Evolutionary conservation across 2,113 vertebrate genomes (phyloP).

Genomic region (Crypturellus undulatus): DNA sequence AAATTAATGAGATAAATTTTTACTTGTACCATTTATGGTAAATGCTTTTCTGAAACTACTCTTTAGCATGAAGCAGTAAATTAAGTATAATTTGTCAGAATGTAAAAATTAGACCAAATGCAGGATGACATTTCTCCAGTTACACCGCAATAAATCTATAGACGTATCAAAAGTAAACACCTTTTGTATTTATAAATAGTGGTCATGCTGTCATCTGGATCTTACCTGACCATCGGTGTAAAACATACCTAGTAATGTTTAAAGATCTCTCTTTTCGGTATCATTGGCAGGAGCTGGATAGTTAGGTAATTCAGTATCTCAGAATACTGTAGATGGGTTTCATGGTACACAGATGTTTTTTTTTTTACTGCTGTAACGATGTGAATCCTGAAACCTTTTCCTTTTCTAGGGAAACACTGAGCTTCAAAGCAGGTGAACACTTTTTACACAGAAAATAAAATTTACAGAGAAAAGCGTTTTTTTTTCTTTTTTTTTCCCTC

Average conservation of each 20-base stretch:
- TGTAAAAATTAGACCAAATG: background rate
- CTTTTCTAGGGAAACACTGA: background rate
- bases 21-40: background rate
- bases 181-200: background rate
- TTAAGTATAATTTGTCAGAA: background rate
- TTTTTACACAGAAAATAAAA: background rate
- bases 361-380: background rate
- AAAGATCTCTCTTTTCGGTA: background rate
- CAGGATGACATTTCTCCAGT: background rate
- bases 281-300: background rate
- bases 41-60: background rate
- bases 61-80: background rate
- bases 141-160: background rate
- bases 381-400: background rate
- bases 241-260: background rate
- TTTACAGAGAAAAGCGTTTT: background rate
- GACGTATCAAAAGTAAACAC: background rate
- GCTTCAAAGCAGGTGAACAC: background rate
- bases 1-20: background rate
- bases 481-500: too few species aligned
- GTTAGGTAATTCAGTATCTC: background rate
- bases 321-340: background rate
- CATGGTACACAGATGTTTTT: accelerated
- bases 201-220: background rate
- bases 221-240: accelerated